Evolutionary conservation across 2,113 vertebrate genomes (phyloP).

Genomic region (Rhadina sibilatrix): DNA sequence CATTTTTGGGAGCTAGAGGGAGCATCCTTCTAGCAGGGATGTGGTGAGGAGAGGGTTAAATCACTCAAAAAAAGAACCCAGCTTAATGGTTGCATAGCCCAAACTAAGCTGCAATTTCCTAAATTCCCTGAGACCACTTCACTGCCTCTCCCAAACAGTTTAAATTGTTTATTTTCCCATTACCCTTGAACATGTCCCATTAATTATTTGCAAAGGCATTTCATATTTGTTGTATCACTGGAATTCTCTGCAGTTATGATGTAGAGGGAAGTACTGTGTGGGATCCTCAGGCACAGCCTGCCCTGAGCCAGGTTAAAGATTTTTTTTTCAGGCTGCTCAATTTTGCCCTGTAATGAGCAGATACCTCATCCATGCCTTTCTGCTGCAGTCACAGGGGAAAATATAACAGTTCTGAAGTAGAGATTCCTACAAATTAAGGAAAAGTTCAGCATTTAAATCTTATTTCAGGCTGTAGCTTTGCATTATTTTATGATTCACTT

Average conservation of each 20-base stretch:
- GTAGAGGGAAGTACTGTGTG: neutral
- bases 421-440: slow-evolving; percentile 10
- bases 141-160: neutral
- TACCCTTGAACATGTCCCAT: neutral
- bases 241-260: neutral
- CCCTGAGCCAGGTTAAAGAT: neutral
- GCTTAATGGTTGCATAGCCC: neutral
- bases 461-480: neutral
- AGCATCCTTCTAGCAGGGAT: neutral
- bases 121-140: neutral
- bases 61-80: neutral
- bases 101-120: neutral
- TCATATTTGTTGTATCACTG: neutral
- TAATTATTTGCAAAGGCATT: slow-evolving; percentile 5
- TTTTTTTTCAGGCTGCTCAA: neutral
- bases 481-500: neutral
- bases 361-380: neutral
- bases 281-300: neutral
- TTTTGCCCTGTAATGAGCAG: slow-evolving; percentile 5
- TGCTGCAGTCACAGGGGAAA: neutral
- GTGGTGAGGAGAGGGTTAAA: neutral
- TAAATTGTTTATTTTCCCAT: slow-evolving; percentile 12
- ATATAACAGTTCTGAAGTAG: neutral
- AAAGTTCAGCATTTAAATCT: neutral
- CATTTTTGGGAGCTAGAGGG: no score